Evolutionary conservation across 2,113 vertebrate species (phyloP).

Genomic region (Haemorhous mexicanus): DNA sequence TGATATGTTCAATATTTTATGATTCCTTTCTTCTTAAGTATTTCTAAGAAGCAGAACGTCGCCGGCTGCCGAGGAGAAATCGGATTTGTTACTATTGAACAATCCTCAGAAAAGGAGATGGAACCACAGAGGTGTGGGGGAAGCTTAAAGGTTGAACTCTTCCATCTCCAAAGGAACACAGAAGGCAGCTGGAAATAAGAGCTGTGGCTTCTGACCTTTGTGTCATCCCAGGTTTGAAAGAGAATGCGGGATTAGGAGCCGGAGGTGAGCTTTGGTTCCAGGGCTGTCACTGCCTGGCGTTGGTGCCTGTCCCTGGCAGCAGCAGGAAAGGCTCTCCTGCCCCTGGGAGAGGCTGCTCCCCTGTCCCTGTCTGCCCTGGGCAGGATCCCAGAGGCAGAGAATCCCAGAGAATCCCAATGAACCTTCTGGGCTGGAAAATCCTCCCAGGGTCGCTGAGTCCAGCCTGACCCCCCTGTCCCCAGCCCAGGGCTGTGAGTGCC

Average conservation of each 20-base stretch:
- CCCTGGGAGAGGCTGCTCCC: not conserved
- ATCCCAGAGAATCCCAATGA: no score
- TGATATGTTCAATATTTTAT: conserved; percentile 29
- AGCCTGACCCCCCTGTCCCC: not conserved
- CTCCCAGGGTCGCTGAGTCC: rapidly evolving
- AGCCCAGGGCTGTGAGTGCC: not conserved
- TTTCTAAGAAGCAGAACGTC: conserved; percentile 10
- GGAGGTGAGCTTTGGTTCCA: not conserved
- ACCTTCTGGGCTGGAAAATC: not conserved
- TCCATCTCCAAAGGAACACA: not conserved
- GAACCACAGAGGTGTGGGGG: not conserved
- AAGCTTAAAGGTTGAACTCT: not conserved
- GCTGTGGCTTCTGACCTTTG: not conserved
- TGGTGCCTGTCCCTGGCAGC: not conserved
- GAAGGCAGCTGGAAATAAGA: not conserved
- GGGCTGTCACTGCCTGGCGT: rapidly evolving
- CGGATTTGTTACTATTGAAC: not conserved
- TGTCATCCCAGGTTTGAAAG: not conserved
- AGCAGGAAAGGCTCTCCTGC: not conserved
- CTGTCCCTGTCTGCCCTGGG: rapidly evolving
- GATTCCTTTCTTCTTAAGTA: conserved; percentile 3
- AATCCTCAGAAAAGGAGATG: not conserved
- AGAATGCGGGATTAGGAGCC: not conserved
- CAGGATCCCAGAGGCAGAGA: no score
- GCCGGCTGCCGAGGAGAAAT: not conserved